Conservation (phyloP, 2,113 vertebrate species). For the Aphelocoma coerulescens region DNA sequence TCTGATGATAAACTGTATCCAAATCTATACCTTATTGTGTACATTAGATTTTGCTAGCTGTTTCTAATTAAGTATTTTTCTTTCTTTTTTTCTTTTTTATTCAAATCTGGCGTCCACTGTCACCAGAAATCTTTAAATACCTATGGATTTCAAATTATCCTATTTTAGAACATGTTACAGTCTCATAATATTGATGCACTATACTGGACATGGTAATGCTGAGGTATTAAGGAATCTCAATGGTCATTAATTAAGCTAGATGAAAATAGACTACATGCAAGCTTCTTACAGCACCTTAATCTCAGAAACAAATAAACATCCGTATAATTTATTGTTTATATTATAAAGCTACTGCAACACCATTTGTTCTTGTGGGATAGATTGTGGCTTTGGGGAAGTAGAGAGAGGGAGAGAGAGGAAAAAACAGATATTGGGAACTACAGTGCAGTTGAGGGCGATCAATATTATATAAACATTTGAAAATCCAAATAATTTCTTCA, state of each 20-base stretch:
- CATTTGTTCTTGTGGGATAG: not conserved
- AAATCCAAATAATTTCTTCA: not conserved
- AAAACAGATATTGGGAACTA: accelerated
- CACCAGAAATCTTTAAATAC: not conserved
- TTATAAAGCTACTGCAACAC: not conserved
- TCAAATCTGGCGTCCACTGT: not conserved
- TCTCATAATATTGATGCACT: not conserved
- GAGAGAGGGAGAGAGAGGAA: not conserved
- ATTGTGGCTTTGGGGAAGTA: not conserved
- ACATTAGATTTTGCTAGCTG: not conserved
- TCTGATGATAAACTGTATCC: not conserved
- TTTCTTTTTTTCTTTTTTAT: not conserved
- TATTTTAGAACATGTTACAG: not conserved
- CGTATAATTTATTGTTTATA: not conserved
- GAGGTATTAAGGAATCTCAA: not conserved
- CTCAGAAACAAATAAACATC: not conserved
- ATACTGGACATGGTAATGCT: not conserved
- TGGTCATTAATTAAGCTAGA: not conserved
- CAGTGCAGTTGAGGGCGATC: not conserved
- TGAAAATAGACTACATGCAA: not conserved
- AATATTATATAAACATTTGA: not conserved
- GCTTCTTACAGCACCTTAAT: not conserved
- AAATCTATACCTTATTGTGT: not conserved
- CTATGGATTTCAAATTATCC: not conserved
- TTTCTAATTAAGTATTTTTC: not conserved